Conservation (phyloP, 2,113 vertebrate species). For the mouse (Mus musculus) region GRCm39 chr12:107628001-107628500, state of each 20-base stretch:
- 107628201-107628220: no score
- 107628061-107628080: neutral
- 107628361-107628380: neutral
- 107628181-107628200: no score
- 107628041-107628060: neutral
- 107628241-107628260: neutral
- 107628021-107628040: neutral
- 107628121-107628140: rapidly evolving
- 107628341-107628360: rapidly evolving
- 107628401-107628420: neutral
- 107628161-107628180: no score
- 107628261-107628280: neutral
- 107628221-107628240: no score
- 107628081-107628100: neutral
- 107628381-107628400: neutral
- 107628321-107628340: neutral
- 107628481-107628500: neutral
- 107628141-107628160: rapidly evolving
- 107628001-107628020: no score
- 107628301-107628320: neutral
- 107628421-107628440: neutral
- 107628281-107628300: rapidly evolving
- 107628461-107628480: neutral
- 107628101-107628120: neutral
- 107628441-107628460: neutral